A percentile compares a stretch with the other conserved stretches of the same genome.
These are phyloP conservation scores for Volucella zonaria DNA, from an alignment of 2,888 invertebrate species.

Conservation along the genomic window DNA sequence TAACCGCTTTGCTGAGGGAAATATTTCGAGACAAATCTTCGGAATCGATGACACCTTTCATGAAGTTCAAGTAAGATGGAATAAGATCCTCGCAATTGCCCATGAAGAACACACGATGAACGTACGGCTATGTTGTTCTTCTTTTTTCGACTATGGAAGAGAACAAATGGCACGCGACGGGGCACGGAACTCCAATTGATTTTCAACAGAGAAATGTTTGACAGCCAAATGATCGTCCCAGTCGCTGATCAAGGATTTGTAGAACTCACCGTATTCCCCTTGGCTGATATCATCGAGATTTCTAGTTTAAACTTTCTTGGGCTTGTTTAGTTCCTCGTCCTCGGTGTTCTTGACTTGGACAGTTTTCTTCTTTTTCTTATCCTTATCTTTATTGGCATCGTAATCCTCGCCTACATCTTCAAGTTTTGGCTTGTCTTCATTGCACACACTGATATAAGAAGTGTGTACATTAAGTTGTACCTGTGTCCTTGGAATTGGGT, in stretches of 20 bases:
- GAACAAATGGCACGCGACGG: slow-evolving; percentile 96
- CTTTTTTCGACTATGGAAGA: slow-evolving; percentile 98
- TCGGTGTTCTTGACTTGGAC: slow-evolving; percentile 99
- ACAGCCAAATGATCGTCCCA: slow-evolving; percentile 99
- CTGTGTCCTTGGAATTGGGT: background rate
- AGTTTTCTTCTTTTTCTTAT: slow-evolving; percentile 96
- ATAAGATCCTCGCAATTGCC: slow-evolving; percentile 99
- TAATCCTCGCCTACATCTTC: slow-evolving; percentile 85
- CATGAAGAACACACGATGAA: slow-evolving; percentile 99
- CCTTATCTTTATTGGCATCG: slow-evolving; percentile 84
- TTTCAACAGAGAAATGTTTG: slow-evolving; percentile 96
- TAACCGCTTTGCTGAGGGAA: slow-evolving; percentile 98
- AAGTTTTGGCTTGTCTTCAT: slow-evolving; percentile 84
- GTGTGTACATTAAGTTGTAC: background rate
- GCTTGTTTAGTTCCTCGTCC: slow-evolving; percentile 99
- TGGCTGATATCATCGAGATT: slow-evolving; percentile 98
- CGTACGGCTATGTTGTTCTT: slow-evolving; percentile 99
- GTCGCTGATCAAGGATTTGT: slow-evolving; percentile 98
- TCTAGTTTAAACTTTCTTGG: slow-evolving; percentile 98
- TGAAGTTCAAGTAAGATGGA: slow-evolving; percentile 98
- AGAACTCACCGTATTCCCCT: slow-evolving; percentile 98
- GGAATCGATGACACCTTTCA: no score
- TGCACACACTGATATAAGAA: background rate
- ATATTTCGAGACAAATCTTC: no score
- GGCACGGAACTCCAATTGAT: slow-evolving; percentile 97